Base-by-base conservation (phyloP, 2,888 invertebrate genomes). In the Dorcus hopei region DNA sequence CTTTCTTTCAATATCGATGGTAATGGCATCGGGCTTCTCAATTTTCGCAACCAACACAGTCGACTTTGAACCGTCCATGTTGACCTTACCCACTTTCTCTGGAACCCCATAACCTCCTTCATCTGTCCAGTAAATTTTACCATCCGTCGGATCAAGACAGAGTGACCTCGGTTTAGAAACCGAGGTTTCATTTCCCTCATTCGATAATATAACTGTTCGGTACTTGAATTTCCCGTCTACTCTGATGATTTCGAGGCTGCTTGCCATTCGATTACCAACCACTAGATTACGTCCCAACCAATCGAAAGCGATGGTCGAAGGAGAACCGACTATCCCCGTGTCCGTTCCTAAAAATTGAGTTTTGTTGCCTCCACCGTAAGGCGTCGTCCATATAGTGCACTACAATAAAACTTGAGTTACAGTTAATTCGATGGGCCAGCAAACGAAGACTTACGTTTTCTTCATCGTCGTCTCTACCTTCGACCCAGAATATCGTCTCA, bases 221-320 rank as follows among this genome's bases (percentile, higher is more conserved):
- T 91, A 92, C 72, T 91, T 89, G 0, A 85, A 82, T 74, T 93
- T 91, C 0, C 94, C 92, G 71, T 95, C 94, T 1, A 93, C 87
- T 65, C 90, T 85, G 0, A 96, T 85, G 1, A 94, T 87, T 79
- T 97, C 96, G 63, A 98, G 91, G 65, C 95, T 96, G 54, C 94
- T 92, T 1, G 95, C 93, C 2, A 88, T 83, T 40, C 90, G 86
- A 72, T 97, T 97, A 26, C 94, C 95, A 76, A 97, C 89, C 76
- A 91, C 97, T 39, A 99, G 77, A 80, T 98, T 99, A 54, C 96
- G 83, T 3, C 97, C 97, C 19, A 97, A 82, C 97, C 98, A 98
- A 76, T 99, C 98, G 72, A 97, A 93, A 0, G 97, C 97, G 42
- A 99, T 86, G 0, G 93, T 87, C 39, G 92, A 91, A 0, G 97